Base-by-base conservation (phyloP, 2,888 invertebrate genomes). In the Dasypogon diadema region DNA sequence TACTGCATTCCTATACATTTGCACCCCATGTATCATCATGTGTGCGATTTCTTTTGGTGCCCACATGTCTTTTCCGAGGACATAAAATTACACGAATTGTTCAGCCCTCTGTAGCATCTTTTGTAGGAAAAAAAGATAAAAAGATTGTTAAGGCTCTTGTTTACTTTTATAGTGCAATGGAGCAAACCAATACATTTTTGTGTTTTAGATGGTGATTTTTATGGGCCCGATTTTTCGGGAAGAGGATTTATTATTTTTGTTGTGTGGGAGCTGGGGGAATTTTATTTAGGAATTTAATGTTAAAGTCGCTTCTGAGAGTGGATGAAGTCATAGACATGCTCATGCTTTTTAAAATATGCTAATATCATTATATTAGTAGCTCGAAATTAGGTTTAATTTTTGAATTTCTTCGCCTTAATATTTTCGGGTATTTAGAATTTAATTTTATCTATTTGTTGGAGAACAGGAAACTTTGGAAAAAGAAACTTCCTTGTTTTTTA, bases 21-120 rank as follows among this genome's bases (percentile, higher is more conserved):
- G 6, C n/a, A 21, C 42, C 6, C 2, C 3, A 34, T 37, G 22
- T 16, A 51, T 16, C 18, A 51, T 48, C 12, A 10, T 60, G 60
- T 63, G 63, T 18, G 42, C 21, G 63, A 5, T 42, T 63, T 42
- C 63, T 21, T 21, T n/a, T 63, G 63, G 63, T 63, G 63, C 63
- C 63, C 63, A 42, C 63, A 63, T 63, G 63, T 63, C 63, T 63
- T 42, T 42, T 30, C 63, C 8, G 14, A 63, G 18, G 46, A 63
- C 63, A 63, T 63, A 63, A 63, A 63, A 63, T 63, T 42, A 63
- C 63, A 63, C 42, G 63, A 63, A 63, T 63, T 63, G 63, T 21
- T 63, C 22, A 1, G n/a, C 42, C 42, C 42, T 30, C 63, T n/a
- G 46, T 22, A 6, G 5, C 63, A n/a, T 63, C 24, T n/a, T 63